Percentiles rank a stretch among this genome's conserved stretches.
phyloP scores from a whole-genome alignment of 2,113 vertebrate genomes.

The Microtus oregoni region DNA sequence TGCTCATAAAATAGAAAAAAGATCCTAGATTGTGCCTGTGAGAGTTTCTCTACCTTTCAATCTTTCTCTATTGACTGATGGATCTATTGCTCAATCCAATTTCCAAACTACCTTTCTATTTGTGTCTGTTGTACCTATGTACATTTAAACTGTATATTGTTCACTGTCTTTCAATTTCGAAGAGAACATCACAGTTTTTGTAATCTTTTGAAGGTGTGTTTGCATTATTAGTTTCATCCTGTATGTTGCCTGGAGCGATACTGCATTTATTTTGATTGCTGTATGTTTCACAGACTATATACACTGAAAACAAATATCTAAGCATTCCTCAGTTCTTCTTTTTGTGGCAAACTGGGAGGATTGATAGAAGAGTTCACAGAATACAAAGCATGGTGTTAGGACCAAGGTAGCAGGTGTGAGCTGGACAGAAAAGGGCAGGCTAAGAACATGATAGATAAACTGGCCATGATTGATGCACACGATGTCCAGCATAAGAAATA shows the following conservation, averaged over 20 bases:
- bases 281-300: constrained; percentile 28
- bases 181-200: background rate
- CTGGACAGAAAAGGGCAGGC: background rate
- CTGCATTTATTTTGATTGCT: constrained; percentile 32
- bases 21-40: background rate
- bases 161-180: constrained; percentile 11
- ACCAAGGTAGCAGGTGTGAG: background rate
- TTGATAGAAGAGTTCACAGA: constrained; percentile 11
- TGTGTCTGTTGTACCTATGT: background rate
- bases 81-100: background rate
- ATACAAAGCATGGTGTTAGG: background rate
- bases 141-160: background rate
- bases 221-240: background rate
- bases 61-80: background rate
- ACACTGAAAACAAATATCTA: constrained; percentile 4
- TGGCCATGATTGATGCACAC: background rate
- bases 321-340: constrained; percentile 2
- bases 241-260: constrained; percentile 7
- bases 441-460: background rate
- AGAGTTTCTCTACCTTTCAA: background rate
- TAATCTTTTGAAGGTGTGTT: constrained; percentile 39
- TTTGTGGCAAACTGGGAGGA: background rate
- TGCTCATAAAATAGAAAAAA: background rate
- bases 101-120: background rate
- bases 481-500: background rate